phyloP scores from a whole-genome alignment of 2,797 vertebrate genomes.

The Hypotaenidia philippensis region DNA sequence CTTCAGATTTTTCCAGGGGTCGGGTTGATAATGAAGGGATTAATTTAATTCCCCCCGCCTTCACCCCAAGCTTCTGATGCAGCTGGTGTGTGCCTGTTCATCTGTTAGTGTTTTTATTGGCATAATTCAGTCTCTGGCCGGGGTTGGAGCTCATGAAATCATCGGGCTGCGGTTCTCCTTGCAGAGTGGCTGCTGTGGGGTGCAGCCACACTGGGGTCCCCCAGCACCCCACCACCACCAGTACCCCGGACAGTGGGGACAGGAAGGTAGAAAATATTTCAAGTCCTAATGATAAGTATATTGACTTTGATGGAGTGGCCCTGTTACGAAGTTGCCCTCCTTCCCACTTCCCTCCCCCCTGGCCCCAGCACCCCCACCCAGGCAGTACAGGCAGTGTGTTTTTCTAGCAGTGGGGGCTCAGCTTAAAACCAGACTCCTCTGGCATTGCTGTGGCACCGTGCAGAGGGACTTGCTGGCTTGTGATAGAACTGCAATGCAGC shows the following conservation, averaged over 20 bases:
- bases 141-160: background rate
- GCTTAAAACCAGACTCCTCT: background rate
- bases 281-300: background rate
- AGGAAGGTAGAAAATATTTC: background rate
- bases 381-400: background rate
- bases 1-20: slow-evolving; percentile 63
- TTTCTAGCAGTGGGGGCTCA: background rate
- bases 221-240: rapidly evolving
- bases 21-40: slow-evolving; percentile 75
- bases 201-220: background rate
- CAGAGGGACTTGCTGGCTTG: background rate
- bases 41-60: slow-evolving; percentile 46
- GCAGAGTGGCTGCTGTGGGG: rapidly evolving
- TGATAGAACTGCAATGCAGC: rapidly evolving
- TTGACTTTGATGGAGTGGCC: rapidly evolving
- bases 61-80: slow-evolving; percentile 19
- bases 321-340: background rate
- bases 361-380: no score
- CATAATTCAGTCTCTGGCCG: background rate
- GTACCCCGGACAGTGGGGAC: background rate
- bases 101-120: slow-evolving; percentile 67
- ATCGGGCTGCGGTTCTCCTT: background rate
- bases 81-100: slow-evolving; percentile 64
- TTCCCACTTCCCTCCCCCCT: background rate
- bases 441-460: rapidly evolving